Evolutionary conservation across 2,888 invertebrate genomes (phyloP).

Genomic region (Eupithecia inturbata): DNA sequence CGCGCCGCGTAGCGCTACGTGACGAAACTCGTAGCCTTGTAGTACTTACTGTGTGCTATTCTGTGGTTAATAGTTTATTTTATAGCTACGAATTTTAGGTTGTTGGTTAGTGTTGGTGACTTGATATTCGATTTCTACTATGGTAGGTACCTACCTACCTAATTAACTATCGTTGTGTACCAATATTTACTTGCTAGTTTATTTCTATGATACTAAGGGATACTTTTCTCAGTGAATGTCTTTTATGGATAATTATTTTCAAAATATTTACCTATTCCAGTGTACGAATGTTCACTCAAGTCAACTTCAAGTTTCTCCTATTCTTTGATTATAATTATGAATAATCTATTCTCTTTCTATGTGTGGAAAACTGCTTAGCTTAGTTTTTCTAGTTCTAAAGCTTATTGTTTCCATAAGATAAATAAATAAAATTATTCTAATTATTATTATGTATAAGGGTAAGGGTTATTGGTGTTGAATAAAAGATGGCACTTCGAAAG

Average conservation of each 20-base stretch:
- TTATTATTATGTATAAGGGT: not conserved
- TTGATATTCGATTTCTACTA: not conserved
- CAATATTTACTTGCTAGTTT: not conserved
- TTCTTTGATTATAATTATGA: too few relatives aligned
- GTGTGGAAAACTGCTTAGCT: too few relatives aligned
- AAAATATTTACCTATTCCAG: not conserved
- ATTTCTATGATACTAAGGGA: not conserved
- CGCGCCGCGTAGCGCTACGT: constrained; percentile 28
- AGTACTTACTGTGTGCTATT: constrained; percentile 9
- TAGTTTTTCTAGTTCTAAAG: too few relatives aligned
- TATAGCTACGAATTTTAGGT: not conserved
- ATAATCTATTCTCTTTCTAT: too few relatives aligned
- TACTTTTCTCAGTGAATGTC: not conserved
- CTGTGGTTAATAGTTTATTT: constrained; percentile 10
- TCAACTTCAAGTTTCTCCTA: not conserved
- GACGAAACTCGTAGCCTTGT: constrained; percentile 17
- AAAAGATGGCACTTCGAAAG: constrained; percentile 76
- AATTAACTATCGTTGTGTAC: not conserved
- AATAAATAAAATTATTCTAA: too few relatives aligned
- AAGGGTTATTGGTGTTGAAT: constrained; percentile 56
- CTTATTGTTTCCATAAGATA: too few relatives aligned
- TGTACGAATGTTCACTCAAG: not conserved
- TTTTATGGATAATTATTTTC: not conserved
- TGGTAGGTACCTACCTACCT: not conserved
- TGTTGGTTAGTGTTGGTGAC: too few relatives aligned